Evolutionary conservation across 2,797 vertebrate species (phyloP).

Genomic region (Brachymystax lenok): DNA sequence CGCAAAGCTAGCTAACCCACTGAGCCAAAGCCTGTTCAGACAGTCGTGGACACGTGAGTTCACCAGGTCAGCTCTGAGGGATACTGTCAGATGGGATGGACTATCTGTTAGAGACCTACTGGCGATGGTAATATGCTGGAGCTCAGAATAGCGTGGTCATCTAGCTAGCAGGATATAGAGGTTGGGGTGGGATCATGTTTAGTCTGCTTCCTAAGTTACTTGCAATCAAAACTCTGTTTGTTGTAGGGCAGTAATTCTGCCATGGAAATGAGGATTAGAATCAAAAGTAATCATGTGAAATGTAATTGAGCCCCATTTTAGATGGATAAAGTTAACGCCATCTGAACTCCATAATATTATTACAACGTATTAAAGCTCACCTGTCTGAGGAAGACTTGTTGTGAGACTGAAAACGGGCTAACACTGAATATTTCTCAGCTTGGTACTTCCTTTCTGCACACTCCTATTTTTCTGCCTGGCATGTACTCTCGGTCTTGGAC

Average conservation of each 20-base stretch:
- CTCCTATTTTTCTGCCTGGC: background rate
- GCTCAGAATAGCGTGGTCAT: background rate
- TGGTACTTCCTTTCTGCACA: background rate
- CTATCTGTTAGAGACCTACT: background rate
- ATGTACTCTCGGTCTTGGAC: background rate
- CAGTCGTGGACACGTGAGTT: constrained; percentile 17
- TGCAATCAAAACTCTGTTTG: background rate
- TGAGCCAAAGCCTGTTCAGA: constrained; percentile 12
- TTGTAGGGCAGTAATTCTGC: background rate
- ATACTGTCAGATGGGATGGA: background rate
- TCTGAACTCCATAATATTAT: background rate
- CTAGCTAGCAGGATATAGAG: background rate
- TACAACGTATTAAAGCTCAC: background rate
- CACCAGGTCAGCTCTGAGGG: constrained; percentile 34
- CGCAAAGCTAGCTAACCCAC: background rate
- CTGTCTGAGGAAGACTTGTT: background rate
- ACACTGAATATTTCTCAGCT: background rate
- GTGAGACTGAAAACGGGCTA: background rate
- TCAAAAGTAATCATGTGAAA: background rate
- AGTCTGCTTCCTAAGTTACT: background rate
- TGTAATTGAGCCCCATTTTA: background rate
- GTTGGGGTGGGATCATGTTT: background rate
- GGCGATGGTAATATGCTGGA: background rate
- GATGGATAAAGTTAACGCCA: background rate
- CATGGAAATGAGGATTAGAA: background rate